A percentile compares a stretch with the other conserved stretches of the same genome.
Evolutionary conservation across 2,888 invertebrate genomes (phyloP).

Genomic region (Criorhina ranunculi): DNA sequence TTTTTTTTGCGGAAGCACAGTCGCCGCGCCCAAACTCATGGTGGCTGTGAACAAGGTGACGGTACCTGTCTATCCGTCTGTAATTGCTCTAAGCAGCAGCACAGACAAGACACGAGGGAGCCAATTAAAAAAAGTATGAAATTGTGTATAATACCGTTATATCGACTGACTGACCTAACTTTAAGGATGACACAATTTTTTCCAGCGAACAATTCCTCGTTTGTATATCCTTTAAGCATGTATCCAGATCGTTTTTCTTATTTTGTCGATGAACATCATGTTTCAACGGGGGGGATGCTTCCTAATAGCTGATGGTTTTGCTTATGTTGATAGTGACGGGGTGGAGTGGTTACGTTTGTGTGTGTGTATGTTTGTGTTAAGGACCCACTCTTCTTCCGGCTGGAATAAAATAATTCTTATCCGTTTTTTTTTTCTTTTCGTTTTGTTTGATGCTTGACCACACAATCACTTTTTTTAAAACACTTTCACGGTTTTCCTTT

Average conservation of each 20-base stretch:
- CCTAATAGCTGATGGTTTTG: slow-evolving; percentile 12
- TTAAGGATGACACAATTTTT: slow-evolving; percentile 68
- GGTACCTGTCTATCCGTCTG: slow-evolving; percentile 24
- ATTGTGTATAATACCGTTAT: slow-evolving; percentile 55
- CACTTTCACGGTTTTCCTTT: slow-evolving; percentile 35
- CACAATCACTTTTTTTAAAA: slow-evolving; percentile 45
- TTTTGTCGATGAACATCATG: slow-evolving; percentile 59
- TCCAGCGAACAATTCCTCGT: slow-evolving; percentile 45
- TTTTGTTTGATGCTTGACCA: slow-evolving; percentile 28
- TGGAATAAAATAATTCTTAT: slow-evolving; percentile 47
- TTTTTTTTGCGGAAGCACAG: slow-evolving; percentile 26
- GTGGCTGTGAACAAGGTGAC: slow-evolving; percentile 1
- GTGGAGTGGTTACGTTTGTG: not conserved
- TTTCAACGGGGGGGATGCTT: slow-evolving; percentile 29
- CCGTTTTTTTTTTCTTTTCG: slow-evolving; percentile 26
- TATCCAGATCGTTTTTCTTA: slow-evolving; percentile 58
- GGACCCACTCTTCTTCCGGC: slow-evolving; percentile 27
- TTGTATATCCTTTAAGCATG: slow-evolving; percentile 68
- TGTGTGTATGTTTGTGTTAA: slow-evolving; percentile 21
- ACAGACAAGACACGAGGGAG: not conserved
- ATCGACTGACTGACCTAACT: slow-evolving; percentile 73
- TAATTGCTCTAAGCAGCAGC: slow-evolving; percentile 10
- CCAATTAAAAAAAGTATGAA: slow-evolving; percentile 51
- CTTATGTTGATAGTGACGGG: slow-evolving; percentile 29
- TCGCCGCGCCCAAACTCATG: slow-evolving; percentile 64